Base-by-base conservation (phyloP, 2,113 vertebrate genomes). In the Gymnocephalus cernua region DNA sequence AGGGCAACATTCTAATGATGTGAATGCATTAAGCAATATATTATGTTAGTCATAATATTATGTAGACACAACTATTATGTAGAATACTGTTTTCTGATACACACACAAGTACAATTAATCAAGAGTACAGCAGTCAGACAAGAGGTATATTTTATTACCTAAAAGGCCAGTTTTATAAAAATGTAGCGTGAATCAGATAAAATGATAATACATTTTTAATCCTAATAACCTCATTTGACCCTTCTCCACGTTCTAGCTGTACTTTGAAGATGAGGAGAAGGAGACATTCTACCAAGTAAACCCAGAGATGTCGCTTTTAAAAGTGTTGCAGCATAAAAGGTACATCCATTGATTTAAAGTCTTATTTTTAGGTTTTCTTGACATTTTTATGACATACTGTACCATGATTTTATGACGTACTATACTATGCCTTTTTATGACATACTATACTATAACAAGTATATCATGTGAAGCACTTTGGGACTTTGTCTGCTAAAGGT, bases 181-280 rank as follows among this genome's bases (percentile, higher is more conserved):
- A 41, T 41, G 38, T 41, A 41, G 38, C 10, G 0, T 41, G 38
- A 41, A 41, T 41, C 14, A 47, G 5, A 35, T 10, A 0, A 58
- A 50, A n/a, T 57, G 15, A 23, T 32, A 18, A 13, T 51, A 0
- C 0, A 35, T 51, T 21, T 58, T 35, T 25, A 2, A 32, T 48
- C 12, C 12, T 6, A 2, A 38, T 58, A 32, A 50, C 15, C 16
- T 12, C 23, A 23, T 23, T 25, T 79, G 32, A 62, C 12, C 3
- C 47, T 25, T 58, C 9, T 1, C 13, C 66, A 27, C 8, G 51
- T 38, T 54, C 14, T n/a, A 99, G 98, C 76, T 99, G 57, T 99
- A 96, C 77, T 98, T 97, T 95, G 98, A 99, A 90, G 97, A 98
- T 77, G 94, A 91, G 32, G 92, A 94, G 47, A 94, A 89, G 76